A percentile compares a stretch with the other conserved stretches of the same genome.
Conservation (phyloP, 2,113 vertebrate species). For the Caloenas nicobarica region DNA sequence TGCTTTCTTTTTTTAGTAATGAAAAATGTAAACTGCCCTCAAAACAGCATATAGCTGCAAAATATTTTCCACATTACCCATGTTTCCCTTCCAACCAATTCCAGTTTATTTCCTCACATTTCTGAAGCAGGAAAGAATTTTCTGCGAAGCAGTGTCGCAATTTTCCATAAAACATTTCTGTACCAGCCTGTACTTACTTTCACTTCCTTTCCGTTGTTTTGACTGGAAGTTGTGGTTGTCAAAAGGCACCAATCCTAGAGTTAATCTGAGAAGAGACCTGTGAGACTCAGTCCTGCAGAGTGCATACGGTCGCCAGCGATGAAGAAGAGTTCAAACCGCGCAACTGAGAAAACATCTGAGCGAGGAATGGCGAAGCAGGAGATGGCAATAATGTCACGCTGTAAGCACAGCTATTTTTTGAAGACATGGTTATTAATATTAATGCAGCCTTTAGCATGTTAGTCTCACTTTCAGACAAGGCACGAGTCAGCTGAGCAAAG, state of each 20-base stretch:
- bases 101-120: not conserved
- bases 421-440: not conserved
- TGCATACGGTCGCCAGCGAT: rapidly evolving
- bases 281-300: not conserved
- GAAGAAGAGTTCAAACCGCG: not conserved
- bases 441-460: not conserved
- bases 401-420: not conserved
- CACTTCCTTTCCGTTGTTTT: not conserved
- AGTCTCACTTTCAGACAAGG: not conserved
- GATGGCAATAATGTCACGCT: not conserved
- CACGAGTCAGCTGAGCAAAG: not conserved
- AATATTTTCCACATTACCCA: not conserved
- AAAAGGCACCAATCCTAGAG: not conserved
- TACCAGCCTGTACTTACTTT: not conserved
- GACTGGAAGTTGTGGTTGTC: not conserved
- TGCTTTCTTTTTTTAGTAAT: not conserved
- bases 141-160: rapidly evolving
- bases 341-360: not conserved
- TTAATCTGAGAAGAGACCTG: not conserved
- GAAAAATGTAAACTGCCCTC: not conserved
- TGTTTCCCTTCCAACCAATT: not conserved
- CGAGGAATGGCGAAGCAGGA: not conserved
- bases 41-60: not conserved
- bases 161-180: not conserved
- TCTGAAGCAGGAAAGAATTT: not conserved